Evolutionary conservation across 2,797 vertebrate species (phyloP).

Genomic region (Selene dorsalis): DNA sequence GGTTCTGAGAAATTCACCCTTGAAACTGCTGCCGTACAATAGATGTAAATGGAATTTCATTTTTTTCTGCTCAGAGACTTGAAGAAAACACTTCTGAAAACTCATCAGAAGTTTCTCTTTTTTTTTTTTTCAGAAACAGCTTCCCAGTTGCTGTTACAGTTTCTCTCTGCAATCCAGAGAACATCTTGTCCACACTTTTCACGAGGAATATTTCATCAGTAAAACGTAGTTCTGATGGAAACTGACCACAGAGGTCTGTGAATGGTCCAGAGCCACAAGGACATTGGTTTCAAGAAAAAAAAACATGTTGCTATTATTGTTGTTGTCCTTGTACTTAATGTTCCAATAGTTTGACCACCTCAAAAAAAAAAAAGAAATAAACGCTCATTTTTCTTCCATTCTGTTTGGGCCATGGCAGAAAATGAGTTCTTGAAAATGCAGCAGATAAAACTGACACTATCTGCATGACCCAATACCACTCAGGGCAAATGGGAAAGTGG

Average conservation of each 20-base stretch:
- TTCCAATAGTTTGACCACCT: constrained; percentile 14
- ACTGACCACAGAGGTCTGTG: constrained; percentile 4
- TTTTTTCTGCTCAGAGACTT: constrained; percentile 10
- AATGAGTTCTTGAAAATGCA: constrained; percentile 33
- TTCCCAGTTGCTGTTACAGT: neutral
- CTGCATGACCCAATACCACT: constrained; percentile 1
- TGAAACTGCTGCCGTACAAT: constrained; percentile 33
- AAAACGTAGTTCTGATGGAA: constrained; percentile 25
- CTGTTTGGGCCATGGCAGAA: constrained; percentile 1
- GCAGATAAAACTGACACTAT: constrained; percentile 28
- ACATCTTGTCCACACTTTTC: neutral
- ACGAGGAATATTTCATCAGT: neutral
- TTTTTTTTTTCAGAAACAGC: constrained; percentile 3
- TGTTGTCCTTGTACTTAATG: neutral
- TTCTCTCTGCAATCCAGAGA: constrained; percentile 11
- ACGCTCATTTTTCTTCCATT: constrained; percentile 5
- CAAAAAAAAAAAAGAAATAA: neutral
- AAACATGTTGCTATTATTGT: neutral
- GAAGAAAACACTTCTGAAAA: constrained; percentile 24
- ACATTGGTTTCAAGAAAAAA: constrained; percentile 8
- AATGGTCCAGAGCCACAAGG: constrained; percentile 18
- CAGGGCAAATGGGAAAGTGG: neutral
- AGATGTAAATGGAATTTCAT: constrained; percentile 21
- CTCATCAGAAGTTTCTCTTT: neutral
- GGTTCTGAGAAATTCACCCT: constrained; percentile 36